phyloP scores from a whole-genome alignment of 2,888 invertebrate genomes.

The Pterostichus madidus region DNA sequence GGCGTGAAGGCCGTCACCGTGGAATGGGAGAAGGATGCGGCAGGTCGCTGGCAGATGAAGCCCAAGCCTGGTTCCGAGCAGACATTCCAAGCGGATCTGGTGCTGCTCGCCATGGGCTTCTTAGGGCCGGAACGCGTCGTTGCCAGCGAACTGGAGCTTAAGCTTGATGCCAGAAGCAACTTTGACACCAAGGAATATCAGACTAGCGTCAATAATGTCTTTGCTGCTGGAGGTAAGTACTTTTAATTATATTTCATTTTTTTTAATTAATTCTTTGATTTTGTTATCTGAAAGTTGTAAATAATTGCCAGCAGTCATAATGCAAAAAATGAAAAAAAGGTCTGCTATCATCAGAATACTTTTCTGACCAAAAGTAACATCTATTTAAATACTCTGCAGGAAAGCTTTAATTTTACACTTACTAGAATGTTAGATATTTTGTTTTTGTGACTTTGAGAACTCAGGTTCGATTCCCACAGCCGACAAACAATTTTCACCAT shows the following conservation, averaged over 20 bases:
- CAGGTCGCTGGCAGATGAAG: constrained; percentile 96
- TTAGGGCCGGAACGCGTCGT: constrained; percentile 96
- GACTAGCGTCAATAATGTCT: constrained; percentile 94
- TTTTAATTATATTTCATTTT: neutral
- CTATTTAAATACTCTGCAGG: too few relatives aligned
- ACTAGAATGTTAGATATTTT: too few relatives aligned
- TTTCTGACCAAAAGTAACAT: too few relatives aligned
- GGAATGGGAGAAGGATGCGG: constrained; percentile 94
- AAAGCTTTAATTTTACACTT: too few relatives aligned
- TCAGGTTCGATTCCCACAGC: too few relatives aligned
- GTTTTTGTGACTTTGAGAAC: too few relatives aligned
- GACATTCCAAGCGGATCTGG: constrained; percentile 92
- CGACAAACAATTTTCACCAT: too few relatives aligned
- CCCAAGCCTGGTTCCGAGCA: constrained; percentile 90
- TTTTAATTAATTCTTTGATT: too few relatives aligned
- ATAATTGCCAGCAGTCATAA: too few relatives aligned
- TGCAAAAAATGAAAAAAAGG: too few relatives aligned
- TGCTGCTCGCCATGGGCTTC: constrained; percentile 99
- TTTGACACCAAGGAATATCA: constrained; percentile 92
- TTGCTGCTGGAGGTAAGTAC: constrained; percentile 94
- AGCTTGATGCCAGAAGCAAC: constrained; percentile 95
- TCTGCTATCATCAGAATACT: too few relatives aligned
- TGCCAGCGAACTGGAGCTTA: constrained; percentile 87
- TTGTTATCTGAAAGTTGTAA: too few relatives aligned
- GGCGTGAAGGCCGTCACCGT: constrained; percentile 95